Conservation (phyloP, 2,797 vertebrate genomes). For the Florisuga fusca region DNA sequence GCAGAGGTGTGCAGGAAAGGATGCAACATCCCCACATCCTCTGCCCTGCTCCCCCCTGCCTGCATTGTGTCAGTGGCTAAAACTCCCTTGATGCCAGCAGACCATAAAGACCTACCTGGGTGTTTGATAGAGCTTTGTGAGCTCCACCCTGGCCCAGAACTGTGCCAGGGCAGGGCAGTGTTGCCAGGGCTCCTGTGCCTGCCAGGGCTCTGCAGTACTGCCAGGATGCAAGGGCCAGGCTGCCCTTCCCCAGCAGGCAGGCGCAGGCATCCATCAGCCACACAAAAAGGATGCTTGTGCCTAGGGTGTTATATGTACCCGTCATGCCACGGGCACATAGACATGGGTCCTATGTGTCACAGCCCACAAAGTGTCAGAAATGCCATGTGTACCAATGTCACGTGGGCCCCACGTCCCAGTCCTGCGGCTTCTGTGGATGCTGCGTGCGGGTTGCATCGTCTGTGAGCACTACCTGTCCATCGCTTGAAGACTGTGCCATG, state of each 20-base stretch:
- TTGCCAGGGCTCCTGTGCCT: not conserved
- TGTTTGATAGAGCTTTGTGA: not conserved
- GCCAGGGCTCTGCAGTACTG: not conserved
- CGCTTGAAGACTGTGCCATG: fast-evolving
- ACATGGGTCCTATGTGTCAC: not conserved
- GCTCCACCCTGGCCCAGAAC: not conserved
- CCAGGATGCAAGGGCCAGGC: not conserved
- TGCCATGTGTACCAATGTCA: not conserved
- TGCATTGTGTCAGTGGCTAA: not conserved
- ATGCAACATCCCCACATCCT: not conserved
- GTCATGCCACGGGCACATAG: fast-evolving
- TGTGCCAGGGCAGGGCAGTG: not conserved
- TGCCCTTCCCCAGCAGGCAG: not conserved
- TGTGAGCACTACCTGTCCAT: not conserved
- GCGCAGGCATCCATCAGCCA: not conserved
- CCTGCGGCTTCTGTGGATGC: not conserved
- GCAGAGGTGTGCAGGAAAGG: fast-evolving
- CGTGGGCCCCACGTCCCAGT: fast-evolving
- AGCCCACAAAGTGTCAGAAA: not conserved
- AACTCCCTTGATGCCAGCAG: not conserved
- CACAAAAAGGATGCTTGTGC: fast-evolving
- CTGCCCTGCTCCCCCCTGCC: not conserved
- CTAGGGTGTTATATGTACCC: not conserved
- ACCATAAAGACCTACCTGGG: conserved; percentile 55
- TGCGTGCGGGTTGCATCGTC: not conserved